Evolutionary conservation across 2,797 vertebrate genomes (phyloP).

Genomic region (Catharus ustulatus): DNA sequence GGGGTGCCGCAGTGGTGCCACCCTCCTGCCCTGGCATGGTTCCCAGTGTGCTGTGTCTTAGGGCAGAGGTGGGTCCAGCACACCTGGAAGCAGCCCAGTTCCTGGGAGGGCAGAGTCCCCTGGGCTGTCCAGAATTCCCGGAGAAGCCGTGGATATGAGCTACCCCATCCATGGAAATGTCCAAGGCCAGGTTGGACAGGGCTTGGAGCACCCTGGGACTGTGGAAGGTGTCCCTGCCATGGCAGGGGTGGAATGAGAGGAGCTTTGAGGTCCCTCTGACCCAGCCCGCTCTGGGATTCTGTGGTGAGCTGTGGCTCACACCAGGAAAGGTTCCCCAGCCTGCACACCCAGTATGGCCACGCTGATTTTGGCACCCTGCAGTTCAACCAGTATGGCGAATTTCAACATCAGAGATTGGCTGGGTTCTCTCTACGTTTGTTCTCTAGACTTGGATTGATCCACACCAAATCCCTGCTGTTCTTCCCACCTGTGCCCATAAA

Average conservation of each 20-base stretch:
- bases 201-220: neutral
- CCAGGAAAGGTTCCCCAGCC: neutral
- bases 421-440: neutral
- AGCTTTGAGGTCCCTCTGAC: neutral
- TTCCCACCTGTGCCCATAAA: accelerated
- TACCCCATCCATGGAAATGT: accelerated
- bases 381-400: neutral
- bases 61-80: neutral
- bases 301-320: accelerated
- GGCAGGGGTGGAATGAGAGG: neutral
- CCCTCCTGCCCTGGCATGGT: neutral
- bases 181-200: accelerated
- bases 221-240: neutral
- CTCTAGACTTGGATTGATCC: neutral
- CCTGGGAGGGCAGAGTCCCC: neutral
- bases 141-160: accelerated
- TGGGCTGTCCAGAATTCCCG: accelerated
- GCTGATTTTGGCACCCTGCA: neutral
- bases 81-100: neutral
- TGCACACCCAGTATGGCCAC: accelerated
- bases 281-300: neutral
- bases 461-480: neutral
- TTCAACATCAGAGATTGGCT: accelerated
- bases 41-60: accelerated
- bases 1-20: accelerated